phyloP scores from a whole-genome alignment of 2,888 invertebrate species.

The Andrena flavipes region DNA sequence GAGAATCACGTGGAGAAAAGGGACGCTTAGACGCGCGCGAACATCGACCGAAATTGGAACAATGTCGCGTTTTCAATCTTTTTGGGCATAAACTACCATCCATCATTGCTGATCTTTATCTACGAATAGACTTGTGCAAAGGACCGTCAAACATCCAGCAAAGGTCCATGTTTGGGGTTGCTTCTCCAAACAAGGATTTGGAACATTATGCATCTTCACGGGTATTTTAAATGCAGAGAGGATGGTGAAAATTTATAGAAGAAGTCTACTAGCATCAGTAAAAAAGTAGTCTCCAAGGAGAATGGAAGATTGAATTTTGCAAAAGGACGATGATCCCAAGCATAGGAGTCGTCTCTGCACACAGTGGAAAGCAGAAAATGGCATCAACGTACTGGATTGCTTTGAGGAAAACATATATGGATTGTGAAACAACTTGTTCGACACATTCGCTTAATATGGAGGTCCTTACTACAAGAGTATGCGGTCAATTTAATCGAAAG shows the following conservation, averaged over 20 bases:
- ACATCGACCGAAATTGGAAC: background rate
- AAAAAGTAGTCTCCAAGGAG: background rate
- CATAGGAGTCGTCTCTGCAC: background rate
- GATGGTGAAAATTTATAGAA: background rate
- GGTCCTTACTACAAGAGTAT: background rate
- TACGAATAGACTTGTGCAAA: slow-evolving; percentile 2
- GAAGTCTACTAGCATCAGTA: background rate
- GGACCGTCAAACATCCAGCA: background rate
- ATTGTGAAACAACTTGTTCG: background rate
- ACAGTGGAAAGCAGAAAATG: background rate
- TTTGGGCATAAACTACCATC: background rate
- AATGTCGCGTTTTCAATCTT: slow-evolving; percentile 1
- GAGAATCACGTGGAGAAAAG: background rate
- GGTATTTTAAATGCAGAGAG: background rate
- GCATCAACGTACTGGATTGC: background rate
- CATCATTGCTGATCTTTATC: background rate
- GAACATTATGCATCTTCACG: too few relatives aligned
- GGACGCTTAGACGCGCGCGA: background rate
- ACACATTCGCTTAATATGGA: background rate
- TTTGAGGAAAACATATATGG: background rate
- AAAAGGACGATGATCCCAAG: background rate
- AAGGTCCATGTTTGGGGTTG: slow-evolving; percentile 3
- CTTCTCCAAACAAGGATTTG: background rate
- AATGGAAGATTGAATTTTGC: background rate
- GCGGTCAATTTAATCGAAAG: background rate